These are phyloP conservation scores for Lipotes vexillifer DNA, from an alignment of 2,113 vertebrate genomes.

Conservation along the genomic window DNA sequence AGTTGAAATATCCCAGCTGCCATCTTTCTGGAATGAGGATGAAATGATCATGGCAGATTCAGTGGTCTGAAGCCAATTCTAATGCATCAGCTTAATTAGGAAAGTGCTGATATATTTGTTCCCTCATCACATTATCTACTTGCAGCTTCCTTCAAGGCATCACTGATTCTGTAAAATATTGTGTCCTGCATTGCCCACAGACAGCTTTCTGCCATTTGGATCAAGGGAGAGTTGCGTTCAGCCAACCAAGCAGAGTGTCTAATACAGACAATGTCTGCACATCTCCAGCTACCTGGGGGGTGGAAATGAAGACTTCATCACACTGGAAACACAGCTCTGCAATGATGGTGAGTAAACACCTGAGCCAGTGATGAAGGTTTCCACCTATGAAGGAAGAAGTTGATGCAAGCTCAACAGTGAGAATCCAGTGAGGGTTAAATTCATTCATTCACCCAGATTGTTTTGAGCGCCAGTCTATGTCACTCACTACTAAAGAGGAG, in stretches of 20 bases:
- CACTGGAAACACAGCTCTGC: background rate
- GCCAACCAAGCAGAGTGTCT: background rate
- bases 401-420: fast-evolving
- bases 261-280: background rate
- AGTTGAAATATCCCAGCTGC: background rate
- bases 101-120: background rate
- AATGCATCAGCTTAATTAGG: background rate
- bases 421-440: background rate
- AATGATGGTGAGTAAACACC: background rate
- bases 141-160: background rate
- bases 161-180: background rate
- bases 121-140: background rate
- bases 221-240: background rate
- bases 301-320: background rate
- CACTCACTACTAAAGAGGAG: background rate
- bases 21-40: background rate
- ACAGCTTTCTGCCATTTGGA: background rate
- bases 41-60: background rate
- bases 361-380: fast-evolving
- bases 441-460: background rate
- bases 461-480: background rate
- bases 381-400: fast-evolving
- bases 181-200: background rate
- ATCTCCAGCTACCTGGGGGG: fast-evolving
- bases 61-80: background rate